Evolutionary conservation across 2,888 invertebrate species (phyloP).

Genomic region (Keiferia lycopersicella): DNA sequence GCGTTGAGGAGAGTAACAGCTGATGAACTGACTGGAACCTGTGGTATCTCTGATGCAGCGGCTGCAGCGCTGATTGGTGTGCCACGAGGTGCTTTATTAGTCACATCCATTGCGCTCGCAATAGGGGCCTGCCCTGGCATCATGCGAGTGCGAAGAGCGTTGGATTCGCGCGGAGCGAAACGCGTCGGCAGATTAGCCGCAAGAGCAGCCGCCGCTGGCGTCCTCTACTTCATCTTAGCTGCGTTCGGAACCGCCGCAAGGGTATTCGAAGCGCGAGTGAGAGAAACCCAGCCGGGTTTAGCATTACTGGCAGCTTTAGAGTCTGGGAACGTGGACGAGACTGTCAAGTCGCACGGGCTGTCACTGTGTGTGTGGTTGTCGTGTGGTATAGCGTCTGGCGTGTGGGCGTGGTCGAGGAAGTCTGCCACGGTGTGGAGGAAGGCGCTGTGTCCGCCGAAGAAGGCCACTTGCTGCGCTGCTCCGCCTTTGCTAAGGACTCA

Average conservation of each 20-base stretch:
- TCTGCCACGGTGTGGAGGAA: slow-evolving; percentile 82
- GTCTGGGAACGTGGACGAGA: slow-evolving; percentile 49
- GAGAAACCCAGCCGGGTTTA: slow-evolving; percentile 69
- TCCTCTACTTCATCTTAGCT: slow-evolving; percentile 88
- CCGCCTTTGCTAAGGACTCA: slow-evolving; percentile 64
- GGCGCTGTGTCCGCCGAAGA: slow-evolving; percentile 73
- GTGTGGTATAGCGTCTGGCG: slow-evolving; percentile 79
- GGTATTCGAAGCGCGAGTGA: slow-evolving; percentile 81
- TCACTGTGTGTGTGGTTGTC: slow-evolving; percentile 80
- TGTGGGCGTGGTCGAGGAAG: slow-evolving; percentile 85
- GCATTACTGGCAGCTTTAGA: slow-evolving; percentile 77
- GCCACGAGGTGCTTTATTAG: slow-evolving; percentile 83
- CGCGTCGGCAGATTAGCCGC: slow-evolving; percentile 87
- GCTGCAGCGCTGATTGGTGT: slow-evolving; percentile 83
- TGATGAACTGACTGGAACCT: slow-evolving; percentile 91
- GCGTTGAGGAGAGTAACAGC: slow-evolving; percentile 89
- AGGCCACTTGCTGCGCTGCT: slow-evolving; percentile 60
- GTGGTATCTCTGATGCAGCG: slow-evolving; percentile 84
- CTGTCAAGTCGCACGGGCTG: slow-evolving; percentile 63
- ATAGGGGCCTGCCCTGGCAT: slow-evolving; percentile 88
- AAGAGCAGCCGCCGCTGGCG: slow-evolving; percentile 88
- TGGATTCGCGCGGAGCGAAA: slow-evolving; percentile 82
- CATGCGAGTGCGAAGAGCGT: slow-evolving; percentile 85
- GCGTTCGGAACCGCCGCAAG: slow-evolving; percentile 87
- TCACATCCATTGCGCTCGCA: slow-evolving; percentile 87